Base-by-base conservation (phyloP, 2,797 vertebrate genomes). In the Telmatherina bonti region DNA sequence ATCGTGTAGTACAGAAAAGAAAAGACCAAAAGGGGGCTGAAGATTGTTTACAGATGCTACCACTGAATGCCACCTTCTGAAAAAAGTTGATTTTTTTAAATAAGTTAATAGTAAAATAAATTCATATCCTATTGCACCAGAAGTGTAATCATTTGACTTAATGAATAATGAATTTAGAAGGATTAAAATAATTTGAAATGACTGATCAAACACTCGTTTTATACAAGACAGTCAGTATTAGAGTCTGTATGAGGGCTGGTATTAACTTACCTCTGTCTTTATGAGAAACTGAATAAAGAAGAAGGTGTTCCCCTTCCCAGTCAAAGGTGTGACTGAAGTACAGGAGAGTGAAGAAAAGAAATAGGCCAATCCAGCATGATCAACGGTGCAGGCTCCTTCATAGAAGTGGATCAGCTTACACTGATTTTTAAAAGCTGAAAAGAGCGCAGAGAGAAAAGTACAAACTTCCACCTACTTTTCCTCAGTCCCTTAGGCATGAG, bases 341-440 rank as follows among this genome's bases (percentile, higher is more conserved):
- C 53, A 85, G 67, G 58, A 67, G 53, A 67, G 70, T 49, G 35
- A 67, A 79, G 70, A 79, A 86, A 88, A 86, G 79, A 90, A 91
- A 78, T 81, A 69, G 85, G 81, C 60, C 83, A 82, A 78, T 87
- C 87, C 72, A 79, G 78, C 76, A 79, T 63, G 82, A 85, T 83
- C 81, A 79, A 78, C 73, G 59, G 73, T 62, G 61, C 69, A 82
- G 72, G 62, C 75, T 72, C 58, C 79, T 85, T 85, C 83, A 69
- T 70, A 43, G 78, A 82, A 88, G 78, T 83, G 62, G 88, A 92
- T 91, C 86, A 71, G 55, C 60, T 93, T 91, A 83, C 88, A 82
- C 49, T 65, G 66, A 43, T 76, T 82, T 67, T 79, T 85, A 26
- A 83, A 76, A 83, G 61, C 68, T 72, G 62, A 63, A 57, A 53